Evolutionary conservation across 2,888 invertebrate genomes (phyloP), one percentile per base, ranked within the genome.

Genomic region (Scotopteryx bipunctaria): DNA sequence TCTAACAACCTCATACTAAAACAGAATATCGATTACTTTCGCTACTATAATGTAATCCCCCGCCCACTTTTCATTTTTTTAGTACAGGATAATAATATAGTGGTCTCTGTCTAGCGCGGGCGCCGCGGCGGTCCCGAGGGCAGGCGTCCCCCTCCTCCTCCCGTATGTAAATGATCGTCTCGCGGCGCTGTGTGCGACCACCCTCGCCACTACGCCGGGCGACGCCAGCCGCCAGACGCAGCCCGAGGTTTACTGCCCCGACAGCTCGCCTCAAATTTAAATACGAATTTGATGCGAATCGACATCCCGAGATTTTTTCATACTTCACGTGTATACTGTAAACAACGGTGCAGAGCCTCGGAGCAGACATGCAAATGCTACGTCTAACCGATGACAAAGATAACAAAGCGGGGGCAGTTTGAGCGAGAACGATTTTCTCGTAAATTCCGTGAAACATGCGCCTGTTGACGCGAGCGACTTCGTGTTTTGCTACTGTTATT

Each of bases 1-100:
- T 84, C 86, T 83, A 82, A 85, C 86, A 86, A 83, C 83, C 83
- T 83, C 84, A 83, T 86, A 90, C 90, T 89, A 87, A 88, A 90
- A 87, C 90, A 81, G 91, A 91, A 91, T 91, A 91, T 91, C 91
- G 91, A 91, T 91, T 91, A 91, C 91, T 91, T 91, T 91, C 91
- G 90, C 91, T 91, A 89, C 91, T 89, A 88, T 91, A 91, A 91
- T 91, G 87, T 91, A 91, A 91, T 90, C 91, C 91, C 85, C 91
- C 91, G 91, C 91, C 91, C 91, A 91, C 90, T 86, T 87, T 88
- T 84, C 84, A 82, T 84, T 88, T 89, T 89, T 89, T 87, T 83
- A 83, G 81, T 78, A 73, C 76, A 76, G 79, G 85, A 86, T 83
- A 80, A 81, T 80, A 81, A 77, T 87, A 87, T 82, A 82, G 84